Conservation (phyloP, 2,888 invertebrate genomes). For the Sepiola atlantica region DNA sequence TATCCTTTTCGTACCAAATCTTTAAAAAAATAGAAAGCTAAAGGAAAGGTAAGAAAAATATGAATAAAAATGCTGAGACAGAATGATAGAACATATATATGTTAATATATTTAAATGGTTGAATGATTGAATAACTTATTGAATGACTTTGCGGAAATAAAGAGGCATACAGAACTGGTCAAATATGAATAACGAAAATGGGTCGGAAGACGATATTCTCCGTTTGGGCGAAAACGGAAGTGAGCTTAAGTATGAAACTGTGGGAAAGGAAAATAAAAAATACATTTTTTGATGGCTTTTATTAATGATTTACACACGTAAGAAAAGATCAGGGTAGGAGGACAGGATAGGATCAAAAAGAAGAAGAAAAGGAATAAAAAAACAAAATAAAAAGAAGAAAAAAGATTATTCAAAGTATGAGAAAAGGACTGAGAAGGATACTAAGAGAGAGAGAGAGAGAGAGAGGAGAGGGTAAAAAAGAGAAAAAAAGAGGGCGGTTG, state of each 20-base stretch:
- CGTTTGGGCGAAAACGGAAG: background rate
- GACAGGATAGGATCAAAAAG: no score
- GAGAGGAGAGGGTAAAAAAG: background rate
- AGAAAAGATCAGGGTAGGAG: background rate
- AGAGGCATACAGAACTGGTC: background rate
- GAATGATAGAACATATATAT: background rate
- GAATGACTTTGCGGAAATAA: background rate
- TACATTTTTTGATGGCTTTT: background rate
- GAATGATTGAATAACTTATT: background rate
- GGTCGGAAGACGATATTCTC: background rate
- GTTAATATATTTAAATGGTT: background rate
- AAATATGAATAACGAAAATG: background rate
- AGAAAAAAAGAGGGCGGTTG: no score
- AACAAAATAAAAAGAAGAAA: no score
- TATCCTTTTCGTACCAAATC: no score
- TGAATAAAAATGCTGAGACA: background rate
- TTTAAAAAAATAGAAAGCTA: background rate
- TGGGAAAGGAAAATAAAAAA: background rate
- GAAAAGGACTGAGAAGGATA: no score
- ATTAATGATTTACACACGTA: background rate
- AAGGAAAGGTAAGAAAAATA: background rate
- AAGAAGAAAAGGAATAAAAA: no score
- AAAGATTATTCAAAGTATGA: no score
- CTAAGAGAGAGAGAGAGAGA: no score
- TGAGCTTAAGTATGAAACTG: background rate